A percentile compares a stretch with the other conserved stretches of the same genome.
These are phyloP conservation scores for Trichonephila inaurata DNA, from an alignment of 1,140 invertebrate genomes.

Conservation along the genomic window DNA sequence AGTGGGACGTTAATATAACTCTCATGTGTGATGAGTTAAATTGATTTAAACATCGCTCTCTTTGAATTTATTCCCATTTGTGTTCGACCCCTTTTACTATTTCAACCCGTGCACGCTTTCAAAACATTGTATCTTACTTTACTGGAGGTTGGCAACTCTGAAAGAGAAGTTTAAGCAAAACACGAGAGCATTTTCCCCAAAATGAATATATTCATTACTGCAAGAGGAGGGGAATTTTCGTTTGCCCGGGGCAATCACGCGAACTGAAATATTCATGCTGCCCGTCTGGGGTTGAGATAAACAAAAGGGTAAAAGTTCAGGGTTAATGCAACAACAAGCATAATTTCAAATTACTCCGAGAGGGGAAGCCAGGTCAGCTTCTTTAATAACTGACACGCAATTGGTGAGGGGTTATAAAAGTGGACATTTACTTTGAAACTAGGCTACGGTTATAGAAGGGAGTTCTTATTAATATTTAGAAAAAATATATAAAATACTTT, in stretches of 20 bases:
- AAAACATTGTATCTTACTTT: too few species aligned
- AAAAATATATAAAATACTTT: too few species aligned
- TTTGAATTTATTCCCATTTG: too few species aligned
- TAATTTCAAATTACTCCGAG: background rate
- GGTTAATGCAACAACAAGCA: constrained; percentile 1
- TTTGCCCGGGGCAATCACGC: background rate
- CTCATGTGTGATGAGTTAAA: too few species aligned
- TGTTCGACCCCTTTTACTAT: too few species aligned
- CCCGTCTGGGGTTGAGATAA: background rate
- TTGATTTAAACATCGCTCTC: too few species aligned
- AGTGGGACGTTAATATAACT: too few species aligned
- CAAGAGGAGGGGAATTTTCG: background rate
- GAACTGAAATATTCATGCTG: background rate
- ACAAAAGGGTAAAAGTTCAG: background rate
- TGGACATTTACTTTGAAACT: background rate
- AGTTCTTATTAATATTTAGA: too few species aligned
- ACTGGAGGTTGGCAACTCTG: too few species aligned
- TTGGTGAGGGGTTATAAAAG: background rate
- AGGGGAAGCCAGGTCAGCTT: background rate
- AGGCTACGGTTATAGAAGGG: too few species aligned
- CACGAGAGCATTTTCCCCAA: background rate
- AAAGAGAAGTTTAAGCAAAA: background rate
- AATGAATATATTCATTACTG: constrained; percentile 14
- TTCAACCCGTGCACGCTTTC: too few species aligned
- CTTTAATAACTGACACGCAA: background rate